phyloP scores from a whole-genome alignment of 1,140 invertebrate species.

The Drosophila tsacasi region DNA sequence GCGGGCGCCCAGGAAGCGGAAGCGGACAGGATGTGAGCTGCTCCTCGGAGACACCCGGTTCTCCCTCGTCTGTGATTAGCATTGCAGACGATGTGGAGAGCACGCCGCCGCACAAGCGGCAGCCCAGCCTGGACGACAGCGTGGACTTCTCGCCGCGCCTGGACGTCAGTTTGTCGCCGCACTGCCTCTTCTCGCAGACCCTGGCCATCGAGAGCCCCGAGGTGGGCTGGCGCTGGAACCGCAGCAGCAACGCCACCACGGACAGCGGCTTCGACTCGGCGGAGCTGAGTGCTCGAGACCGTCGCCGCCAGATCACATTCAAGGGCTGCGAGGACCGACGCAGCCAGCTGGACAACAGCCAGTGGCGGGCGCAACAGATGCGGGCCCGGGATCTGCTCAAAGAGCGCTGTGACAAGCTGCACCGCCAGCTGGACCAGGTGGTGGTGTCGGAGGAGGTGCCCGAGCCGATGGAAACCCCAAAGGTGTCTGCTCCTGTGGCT shows the following conservation, averaged over 20 bases:
- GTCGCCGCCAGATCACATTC: conserved; percentile 53
- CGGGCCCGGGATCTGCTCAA: conserved; percentile 66
- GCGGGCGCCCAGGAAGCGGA: conserved; percentile 51
- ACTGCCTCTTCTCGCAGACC: conserved; percentile 71
- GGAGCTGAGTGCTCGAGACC: conserved; percentile 52
- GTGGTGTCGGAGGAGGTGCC: conserved; percentile 34
- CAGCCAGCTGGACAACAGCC: conserved; percentile 61
- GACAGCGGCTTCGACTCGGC: conserved; percentile 76
- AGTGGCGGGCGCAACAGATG: conserved; percentile 68
- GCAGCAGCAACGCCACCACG: conserved; percentile 54
- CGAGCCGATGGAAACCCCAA: background rate
- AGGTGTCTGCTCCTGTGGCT: background rate
- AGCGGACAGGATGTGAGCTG: conserved; percentile 38
- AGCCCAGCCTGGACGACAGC: conserved; percentile 72
- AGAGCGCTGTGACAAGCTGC: conserved; percentile 70
- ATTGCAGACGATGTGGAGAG: conserved; percentile 47
- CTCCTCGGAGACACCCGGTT: conserved; percentile 15
- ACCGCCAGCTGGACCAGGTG: conserved; percentile 62
- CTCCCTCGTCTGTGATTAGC: conserved; percentile 22
- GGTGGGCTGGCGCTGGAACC: conserved; percentile 77
- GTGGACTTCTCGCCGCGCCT: conserved; percentile 70
- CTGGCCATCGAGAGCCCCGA: conserved; percentile 74
- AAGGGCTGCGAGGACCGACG: conserved; percentile 55
- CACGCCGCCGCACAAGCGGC: conserved; percentile 68
- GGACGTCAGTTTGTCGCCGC: conserved; percentile 70